Evolutionary conservation across 2,888 invertebrate genomes (phyloP).

Genomic region (Saturnia japonica): DNA sequence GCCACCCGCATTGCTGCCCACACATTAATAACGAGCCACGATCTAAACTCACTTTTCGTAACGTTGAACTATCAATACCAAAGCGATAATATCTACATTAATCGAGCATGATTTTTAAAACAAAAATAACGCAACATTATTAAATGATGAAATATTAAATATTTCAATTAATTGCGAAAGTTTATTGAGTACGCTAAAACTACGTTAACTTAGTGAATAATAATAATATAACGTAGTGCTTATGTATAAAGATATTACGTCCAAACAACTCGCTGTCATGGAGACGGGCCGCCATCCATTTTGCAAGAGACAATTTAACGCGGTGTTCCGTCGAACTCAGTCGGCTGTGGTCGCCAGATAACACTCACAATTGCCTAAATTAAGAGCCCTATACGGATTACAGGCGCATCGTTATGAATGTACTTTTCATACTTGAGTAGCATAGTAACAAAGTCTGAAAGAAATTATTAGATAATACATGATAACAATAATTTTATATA

Average conservation of each 20-base stretch:
- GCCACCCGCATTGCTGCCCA: too few species aligned
- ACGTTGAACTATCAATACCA: too few species aligned
- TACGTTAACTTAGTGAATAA: background rate
- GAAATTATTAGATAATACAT: background rate
- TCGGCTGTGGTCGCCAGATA: conserved; percentile 39
- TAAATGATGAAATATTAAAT: background rate
- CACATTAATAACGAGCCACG: too few species aligned
- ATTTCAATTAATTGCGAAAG: background rate
- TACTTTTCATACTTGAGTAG: background rate
- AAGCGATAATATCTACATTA: too few species aligned
- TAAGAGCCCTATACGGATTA: conserved; percentile 23
- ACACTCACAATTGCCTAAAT: conserved; percentile 36
- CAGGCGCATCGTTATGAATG: conserved; percentile 3
- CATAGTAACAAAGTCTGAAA: background rate
- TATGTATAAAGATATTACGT: background rate
- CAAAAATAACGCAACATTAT: too few species aligned
- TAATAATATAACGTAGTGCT: background rate
- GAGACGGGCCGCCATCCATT: conserved; percentile 16
- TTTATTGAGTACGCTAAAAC: background rate
- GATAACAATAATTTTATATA: too few species aligned
- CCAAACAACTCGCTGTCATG: conserved; percentile 3
- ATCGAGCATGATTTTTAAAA: too few species aligned
- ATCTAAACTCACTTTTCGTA: too few species aligned
- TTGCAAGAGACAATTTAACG: conserved; percentile 24
- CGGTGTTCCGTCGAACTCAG: conserved; percentile 31